Base-by-base conservation (phyloP, 2,888 invertebrate species). In the Pandemis corylana region DNA sequence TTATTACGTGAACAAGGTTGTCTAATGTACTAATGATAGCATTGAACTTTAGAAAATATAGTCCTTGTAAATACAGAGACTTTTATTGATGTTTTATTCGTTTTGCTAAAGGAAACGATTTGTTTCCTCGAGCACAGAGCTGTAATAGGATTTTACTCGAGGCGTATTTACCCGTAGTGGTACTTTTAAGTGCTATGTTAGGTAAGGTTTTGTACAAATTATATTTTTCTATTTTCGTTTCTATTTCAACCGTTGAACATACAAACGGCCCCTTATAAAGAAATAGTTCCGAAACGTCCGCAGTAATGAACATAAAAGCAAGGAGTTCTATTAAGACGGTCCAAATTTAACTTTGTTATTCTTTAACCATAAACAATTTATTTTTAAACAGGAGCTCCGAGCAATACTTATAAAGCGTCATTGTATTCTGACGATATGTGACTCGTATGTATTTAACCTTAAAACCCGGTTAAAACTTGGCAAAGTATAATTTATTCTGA, bases 331-430 rank as follows among this genome's bases (percentile, higher is more conserved):
- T 61, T 74, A 70, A 51, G 42, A 42, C 44, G 51, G 36, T 51
- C 69, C 49, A 66, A 70, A 70, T 70, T 61, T 74, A 74, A 66
- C 65, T 74, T 56, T 64, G 68, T 73, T 68, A 65, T 71, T 65
- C 41, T 68, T 74, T 53, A 49, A 64, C 41, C 15, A 53, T 61
- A n/a, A 36, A 13, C 44, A 41, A n/a, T 53, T 59, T 68, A 66
- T 70, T 74, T 74, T 70, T 66, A 28, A 61, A n/a, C 49, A n/a
- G 5, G 49, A 53, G 68, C 41, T 1, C 28, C 9, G 20, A 41
- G 5, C 44, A 41, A 62, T 20, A 42, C 10, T 28, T 41, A 0
- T 5, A 56, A 20, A 53, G 28, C 65, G 49, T 42, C 42, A 44
- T 20, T 44, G 46, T 64, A 7, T 63, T 5, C 10, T 64, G 10